Percentiles rank a stretch among this genome's conserved stretches.
These are phyloP conservation scores for Hermodice carunculata DNA, from an alignment of 2,888 invertebrate genomes.

Conservation along the genomic window DNA sequence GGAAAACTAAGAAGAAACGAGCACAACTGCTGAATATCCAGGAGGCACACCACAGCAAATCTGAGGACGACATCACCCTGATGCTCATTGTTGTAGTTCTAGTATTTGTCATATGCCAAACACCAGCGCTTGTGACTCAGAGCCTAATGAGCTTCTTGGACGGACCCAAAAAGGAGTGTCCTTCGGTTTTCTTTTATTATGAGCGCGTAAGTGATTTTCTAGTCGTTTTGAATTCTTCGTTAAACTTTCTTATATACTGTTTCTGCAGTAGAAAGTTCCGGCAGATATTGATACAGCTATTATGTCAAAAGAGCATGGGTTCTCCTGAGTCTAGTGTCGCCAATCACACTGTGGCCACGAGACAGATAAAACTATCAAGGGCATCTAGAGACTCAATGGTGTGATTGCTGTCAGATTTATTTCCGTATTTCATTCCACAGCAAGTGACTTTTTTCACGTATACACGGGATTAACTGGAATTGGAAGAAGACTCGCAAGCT, in stretches of 20 bases:
- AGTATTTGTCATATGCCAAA: slow-evolving; percentile 45
- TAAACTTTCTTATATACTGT: slow-evolving; percentile 48
- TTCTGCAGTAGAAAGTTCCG: slow-evolving; percentile 43
- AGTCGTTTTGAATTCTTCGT: slow-evolving; percentile 43
- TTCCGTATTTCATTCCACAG: no score
- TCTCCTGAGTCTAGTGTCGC: slow-evolving; percentile 6
- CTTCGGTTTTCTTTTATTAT: slow-evolving; percentile 42
- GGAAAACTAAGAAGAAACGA: slow-evolving; percentile 38
- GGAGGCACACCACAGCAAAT: slow-evolving; percentile 22
- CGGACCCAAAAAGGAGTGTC: slow-evolving; percentile 23
- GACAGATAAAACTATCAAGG: no score
- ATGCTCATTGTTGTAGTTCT: slow-evolving; percentile 46
- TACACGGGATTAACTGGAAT: no score
- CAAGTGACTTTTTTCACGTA: no score
- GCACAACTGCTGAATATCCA: slow-evolving; percentile 28
- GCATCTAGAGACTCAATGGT: no score
- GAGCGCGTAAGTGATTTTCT: slow-evolving; percentile 45
- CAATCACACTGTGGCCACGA: no score
- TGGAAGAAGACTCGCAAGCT: no score
- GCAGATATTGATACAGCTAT: slow-evolving; percentile 33
- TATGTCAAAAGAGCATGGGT: slow-evolving; percentile 25
- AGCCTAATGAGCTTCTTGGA: slow-evolving; percentile 27
- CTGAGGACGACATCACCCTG: slow-evolving; percentile 48
- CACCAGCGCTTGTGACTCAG: slow-evolving; percentile 46
- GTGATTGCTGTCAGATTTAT: no score